Conservation (phyloP, 1,140 invertebrate genomes). For the Macrosteles quadrilineatus region DNA sequence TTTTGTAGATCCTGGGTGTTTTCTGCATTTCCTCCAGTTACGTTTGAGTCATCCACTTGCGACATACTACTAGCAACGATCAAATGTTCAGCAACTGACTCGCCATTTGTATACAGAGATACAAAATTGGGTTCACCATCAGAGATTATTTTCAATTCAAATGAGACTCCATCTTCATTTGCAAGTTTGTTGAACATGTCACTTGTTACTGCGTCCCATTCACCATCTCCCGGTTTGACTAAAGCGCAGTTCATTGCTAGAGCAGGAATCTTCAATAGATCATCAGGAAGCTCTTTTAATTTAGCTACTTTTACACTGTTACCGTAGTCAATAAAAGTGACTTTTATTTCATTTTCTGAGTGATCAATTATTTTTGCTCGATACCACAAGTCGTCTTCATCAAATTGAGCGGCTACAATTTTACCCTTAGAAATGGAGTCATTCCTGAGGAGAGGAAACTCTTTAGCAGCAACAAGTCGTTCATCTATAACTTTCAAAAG, state of each 20-base stretch:
- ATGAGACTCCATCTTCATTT: conserved; percentile 53
- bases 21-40: too few relatives aligned
- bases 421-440: conserved; percentile 56
- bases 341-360: conserved; percentile 54
- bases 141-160: conserved; percentile 43
- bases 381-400: conserved; percentile 65
- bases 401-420: conserved; percentile 55
- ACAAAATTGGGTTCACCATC: conserved; percentile 65
- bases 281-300: conserved; percentile 28
- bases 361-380: conserved; percentile 63
- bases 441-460: conserved; percentile 51
- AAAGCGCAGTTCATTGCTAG: conserved; percentile 24
- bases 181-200: conserved; percentile 10
- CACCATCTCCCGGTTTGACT: too few relatives aligned
- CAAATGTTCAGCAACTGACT: conserved; percentile 62
- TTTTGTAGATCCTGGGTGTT: too few relatives aligned
- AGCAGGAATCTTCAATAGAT: conserved; percentile 13
- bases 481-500: conserved; percentile 49
- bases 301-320: conserved; percentile 50
- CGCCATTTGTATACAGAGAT: conserved; percentile 60
- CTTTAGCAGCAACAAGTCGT: conserved; percentile 53
- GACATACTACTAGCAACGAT: neutral
- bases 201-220: conserved; percentile 14
- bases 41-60: neutral
- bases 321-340: conserved; percentile 63